Base-by-base conservation (phyloP, 2,888 invertebrate species). In the Baronia brevicornis region DNA sequence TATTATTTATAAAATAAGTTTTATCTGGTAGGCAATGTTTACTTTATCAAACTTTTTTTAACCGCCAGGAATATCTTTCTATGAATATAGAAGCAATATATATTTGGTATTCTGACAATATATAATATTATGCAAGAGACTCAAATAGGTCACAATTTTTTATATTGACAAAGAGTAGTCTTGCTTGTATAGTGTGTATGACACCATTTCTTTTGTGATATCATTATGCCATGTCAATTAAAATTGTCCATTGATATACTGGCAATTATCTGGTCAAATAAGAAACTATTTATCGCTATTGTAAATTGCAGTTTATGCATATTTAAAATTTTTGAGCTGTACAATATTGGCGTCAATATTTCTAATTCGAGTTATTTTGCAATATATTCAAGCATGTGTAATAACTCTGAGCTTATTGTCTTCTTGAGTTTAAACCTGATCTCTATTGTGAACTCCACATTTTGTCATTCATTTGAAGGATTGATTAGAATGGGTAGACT, bases 151-250 rank as follows among this genome's bases (percentile, higher is more conserved):
- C n/a, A n/a, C n/a, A n/a, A n/a, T n/a, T n/a, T n/a, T n/a, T n/a
- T n/a, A n/a, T n/a, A n/a, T n/a, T n/a, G n/a, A n/a, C n/a, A n/a
- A n/a, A n/a, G n/a, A n/a, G n/a, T n/a, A 13, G 19, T 27, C 31
- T 28, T 36, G 30, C 26, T 36, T 31, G 23, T 63, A 62, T 66
- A 66, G 62, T 63, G 47, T 70, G 62, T 67, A 58, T 50, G 64
- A 65, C n/a, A 70, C 66, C 64, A 60, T 59, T 66, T 65, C 51
- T 58, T 75, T 75, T 75, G 78, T 79, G 79, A 79, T 79, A 78
- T 55, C 54, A 64, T 49, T 58, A 71, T 79, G 75, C 78, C 75
- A 78, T 72, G 79, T 80, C 79, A 82, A 79, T 79, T 79, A 79
- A 74, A 75, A 65, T 73, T 80, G 77, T 79, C 75, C 78, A 71